These are phyloP conservation scores for Drusus annulatus DNA, from an alignment of 1,140 invertebrate genomes.

Conservation along the genomic window DNA sequence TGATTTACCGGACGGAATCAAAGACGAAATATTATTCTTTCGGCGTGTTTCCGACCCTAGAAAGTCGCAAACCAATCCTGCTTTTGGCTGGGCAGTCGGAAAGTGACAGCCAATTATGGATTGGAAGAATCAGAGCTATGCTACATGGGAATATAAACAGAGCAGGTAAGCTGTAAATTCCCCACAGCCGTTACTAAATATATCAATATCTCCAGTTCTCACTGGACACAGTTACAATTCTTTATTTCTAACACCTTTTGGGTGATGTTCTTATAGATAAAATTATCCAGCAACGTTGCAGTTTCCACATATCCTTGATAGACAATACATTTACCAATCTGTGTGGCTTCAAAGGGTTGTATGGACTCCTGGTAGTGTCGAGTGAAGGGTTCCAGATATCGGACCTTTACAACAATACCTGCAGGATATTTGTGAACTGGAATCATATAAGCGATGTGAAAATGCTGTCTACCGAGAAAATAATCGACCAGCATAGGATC, in stretches of 20 bases:
- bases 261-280: slow-evolving; percentile 39
- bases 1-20: slow-evolving; percentile 47
- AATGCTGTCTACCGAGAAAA: slow-evolving; percentile 29
- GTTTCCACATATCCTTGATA: slow-evolving; percentile 50
- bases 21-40: slow-evolving; percentile 52
- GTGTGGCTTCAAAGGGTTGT: slow-evolving; percentile 52
- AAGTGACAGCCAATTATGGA: slow-evolving; percentile 54
- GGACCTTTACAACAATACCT: slow-evolving; percentile 26
- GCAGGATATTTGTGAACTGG: slow-evolving; percentile 40
- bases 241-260: no score
- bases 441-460: slow-evolving; percentile 39
- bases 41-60: slow-evolving; percentile 47
- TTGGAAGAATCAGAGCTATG: slow-evolving; percentile 51
- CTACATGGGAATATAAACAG: slow-evolving; percentile 40
- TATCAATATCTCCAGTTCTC: no score
- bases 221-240: no score
- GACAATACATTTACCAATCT: slow-evolving; percentile 53
- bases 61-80: slow-evolving; percentile 42
- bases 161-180: no score
- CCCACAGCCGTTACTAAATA: no score
- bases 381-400: slow-evolving; percentile 47
- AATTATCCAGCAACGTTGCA: slow-evolving; percentile 7
- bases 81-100: slow-evolving; percentile 52
- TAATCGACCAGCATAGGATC: slow-evolving; percentile 45
- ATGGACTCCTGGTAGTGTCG: slow-evolving; percentile 38